Conservation (phyloP, 2,113 vertebrate genomes). For the Guaruba guarouba region DNA sequence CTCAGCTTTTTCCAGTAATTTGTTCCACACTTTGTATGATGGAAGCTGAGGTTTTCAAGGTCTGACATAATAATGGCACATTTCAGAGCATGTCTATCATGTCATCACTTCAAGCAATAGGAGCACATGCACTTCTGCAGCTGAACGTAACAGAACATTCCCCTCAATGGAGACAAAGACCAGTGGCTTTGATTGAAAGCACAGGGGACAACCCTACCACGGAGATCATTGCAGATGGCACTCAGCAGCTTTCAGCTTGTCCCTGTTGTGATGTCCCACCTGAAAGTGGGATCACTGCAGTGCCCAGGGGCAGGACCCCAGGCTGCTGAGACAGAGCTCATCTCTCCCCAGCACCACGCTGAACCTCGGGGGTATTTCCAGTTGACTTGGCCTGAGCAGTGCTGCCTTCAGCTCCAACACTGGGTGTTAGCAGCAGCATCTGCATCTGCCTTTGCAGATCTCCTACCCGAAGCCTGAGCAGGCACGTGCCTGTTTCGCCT, state of each 20-base stretch:
- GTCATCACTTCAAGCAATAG: background rate
- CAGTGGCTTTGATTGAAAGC: background rate
- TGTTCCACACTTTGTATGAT: background rate
- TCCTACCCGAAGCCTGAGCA: background rate
- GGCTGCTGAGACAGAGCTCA: background rate
- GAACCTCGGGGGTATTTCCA: background rate
- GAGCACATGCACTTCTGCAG: background rate
- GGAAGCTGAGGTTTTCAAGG: constrained; percentile 40
- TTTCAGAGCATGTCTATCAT: background rate
- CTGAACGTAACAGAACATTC: background rate
- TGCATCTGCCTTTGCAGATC: background rate
- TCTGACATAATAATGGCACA: constrained; percentile 26
- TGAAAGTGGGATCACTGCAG: background rate
- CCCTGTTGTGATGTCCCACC: background rate
- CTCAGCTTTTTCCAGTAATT: constrained; percentile 2
- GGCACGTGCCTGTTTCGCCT: constrained; percentile 47
- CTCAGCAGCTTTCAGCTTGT: background rate
- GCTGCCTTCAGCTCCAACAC: fast-evolving
- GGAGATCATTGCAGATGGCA: background rate
- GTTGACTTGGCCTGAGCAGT: background rate
- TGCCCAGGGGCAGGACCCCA: background rate
- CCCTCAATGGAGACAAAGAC: background rate
- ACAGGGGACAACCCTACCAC: background rate
- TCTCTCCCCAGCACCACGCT: background rate
- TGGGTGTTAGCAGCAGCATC: background rate